phyloP scores from a whole-genome alignment of 2,113 vertebrate species.

The Odocoileus hemionus region DNA sequence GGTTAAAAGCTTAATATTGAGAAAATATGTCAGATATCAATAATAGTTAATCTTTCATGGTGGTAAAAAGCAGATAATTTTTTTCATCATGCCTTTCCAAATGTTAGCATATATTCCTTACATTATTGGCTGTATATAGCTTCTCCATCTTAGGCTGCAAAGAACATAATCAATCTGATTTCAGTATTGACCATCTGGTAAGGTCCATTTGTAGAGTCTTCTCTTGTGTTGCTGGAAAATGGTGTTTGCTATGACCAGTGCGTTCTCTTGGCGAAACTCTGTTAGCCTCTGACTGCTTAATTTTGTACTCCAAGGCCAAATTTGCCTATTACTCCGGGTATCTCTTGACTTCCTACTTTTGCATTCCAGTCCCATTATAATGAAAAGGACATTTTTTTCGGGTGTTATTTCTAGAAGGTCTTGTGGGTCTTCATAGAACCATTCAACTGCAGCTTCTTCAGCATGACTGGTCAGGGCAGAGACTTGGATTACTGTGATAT shows the following conservation, averaged over 20 bases:
- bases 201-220: neutral
- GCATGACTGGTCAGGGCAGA: neutral
- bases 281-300: neutral
- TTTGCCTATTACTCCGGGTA: neutral
- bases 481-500: neutral
- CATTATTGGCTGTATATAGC: neutral
- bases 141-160: neutral
- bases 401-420: neutral
- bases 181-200: neutral
- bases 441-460: neutral
- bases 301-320: neutral
- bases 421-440: neutral
- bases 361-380: neutral
- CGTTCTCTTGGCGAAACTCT: neutral
- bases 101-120: neutral
- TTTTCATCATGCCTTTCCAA: neutral
- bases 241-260: neutral
- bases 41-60: neutral
- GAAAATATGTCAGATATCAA: neutral
- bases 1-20: neutral
- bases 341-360: neutral
- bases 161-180: neutral
- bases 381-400: neutral
- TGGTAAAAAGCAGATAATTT: neutral
- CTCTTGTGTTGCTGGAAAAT: neutral